Percentiles rank a stretch among this genome's conserved stretches.
Evolutionary conservation across 2,888 invertebrate genomes (phyloP).

Genomic region (Cacoxenus indagator): DNA sequence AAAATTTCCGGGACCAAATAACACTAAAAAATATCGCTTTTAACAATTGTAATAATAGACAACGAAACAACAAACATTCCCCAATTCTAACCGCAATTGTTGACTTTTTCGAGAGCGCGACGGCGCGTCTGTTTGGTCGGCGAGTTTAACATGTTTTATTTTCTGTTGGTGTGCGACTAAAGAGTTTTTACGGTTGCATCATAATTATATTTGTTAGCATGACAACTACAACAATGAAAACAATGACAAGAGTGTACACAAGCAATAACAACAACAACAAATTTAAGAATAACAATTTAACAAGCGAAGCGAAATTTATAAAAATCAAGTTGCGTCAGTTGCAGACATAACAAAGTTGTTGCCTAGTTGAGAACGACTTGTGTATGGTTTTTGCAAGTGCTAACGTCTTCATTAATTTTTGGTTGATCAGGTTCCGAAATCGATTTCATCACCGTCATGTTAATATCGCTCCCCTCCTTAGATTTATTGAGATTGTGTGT

Average conservation of each 20-base stretch:
- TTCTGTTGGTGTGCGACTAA: background rate
- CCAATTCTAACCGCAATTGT: slow-evolving; percentile 7
- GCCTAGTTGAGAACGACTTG: no score
- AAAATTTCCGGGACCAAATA: background rate
- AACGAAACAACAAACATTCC: slow-evolving; percentile 7
- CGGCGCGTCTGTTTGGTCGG: background rate
- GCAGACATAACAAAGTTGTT: background rate
- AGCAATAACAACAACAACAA: background rate
- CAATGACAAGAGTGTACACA: background rate
- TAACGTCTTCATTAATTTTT: slow-evolving; percentile 18
- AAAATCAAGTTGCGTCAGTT: background rate
- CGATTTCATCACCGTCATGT: no score
- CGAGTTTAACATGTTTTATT: background rate
- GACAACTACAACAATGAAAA: background rate
- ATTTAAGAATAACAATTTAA: background rate
- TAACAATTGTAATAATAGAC: slow-evolving; percentile 4
- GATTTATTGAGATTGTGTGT: background rate
- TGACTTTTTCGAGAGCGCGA: background rate
- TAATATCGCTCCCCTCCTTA: no score
- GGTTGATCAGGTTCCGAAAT: no score
- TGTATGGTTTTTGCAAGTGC: background rate
- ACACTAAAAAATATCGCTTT: background rate
- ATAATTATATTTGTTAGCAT: slow-evolving; percentile 6
- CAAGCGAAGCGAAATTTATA: background rate
- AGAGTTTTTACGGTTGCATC: slow-evolving; percentile 14